Conservation (phyloP, 2,113 vertebrate species). For the Brienomyrus longianalis region DNA sequence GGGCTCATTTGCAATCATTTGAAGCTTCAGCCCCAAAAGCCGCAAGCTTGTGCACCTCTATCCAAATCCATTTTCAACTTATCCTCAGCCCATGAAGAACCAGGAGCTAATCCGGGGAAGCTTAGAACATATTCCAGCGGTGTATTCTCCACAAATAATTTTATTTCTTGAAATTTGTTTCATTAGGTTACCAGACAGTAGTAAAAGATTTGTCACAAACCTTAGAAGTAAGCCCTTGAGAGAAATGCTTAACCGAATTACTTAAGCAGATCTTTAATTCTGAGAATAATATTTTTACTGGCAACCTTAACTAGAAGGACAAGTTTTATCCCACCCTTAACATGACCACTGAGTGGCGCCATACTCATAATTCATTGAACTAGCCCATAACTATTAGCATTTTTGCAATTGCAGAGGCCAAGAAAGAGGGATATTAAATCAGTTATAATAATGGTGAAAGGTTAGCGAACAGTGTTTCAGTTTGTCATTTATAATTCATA, state of each 20-base stretch:
- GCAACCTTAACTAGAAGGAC: neutral
- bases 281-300: neutral
- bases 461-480: neutral
- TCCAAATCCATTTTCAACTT: neutral
- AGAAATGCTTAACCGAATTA: neutral
- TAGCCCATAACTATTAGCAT: neutral
- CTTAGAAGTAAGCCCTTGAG: neutral
- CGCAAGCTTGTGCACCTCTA: neutral
- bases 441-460: neutral
- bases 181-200: neutral
- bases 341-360: neutral
- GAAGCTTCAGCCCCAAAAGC: neutral
- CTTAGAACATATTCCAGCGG: neutral
- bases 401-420: neutral
- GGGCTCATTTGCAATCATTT: neutral
- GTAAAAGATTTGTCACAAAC: neutral
- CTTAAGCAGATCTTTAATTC: neutral
- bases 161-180: neutral
- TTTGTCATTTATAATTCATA: neutral
- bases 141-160: neutral
- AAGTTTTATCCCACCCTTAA: neutral
- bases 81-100: neutral
- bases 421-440: neutral
- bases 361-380: neutral
- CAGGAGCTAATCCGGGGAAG: neutral